phyloP scores from a whole-genome alignment of 2,888 invertebrate species.

The Oligia fasciuncula region DNA sequence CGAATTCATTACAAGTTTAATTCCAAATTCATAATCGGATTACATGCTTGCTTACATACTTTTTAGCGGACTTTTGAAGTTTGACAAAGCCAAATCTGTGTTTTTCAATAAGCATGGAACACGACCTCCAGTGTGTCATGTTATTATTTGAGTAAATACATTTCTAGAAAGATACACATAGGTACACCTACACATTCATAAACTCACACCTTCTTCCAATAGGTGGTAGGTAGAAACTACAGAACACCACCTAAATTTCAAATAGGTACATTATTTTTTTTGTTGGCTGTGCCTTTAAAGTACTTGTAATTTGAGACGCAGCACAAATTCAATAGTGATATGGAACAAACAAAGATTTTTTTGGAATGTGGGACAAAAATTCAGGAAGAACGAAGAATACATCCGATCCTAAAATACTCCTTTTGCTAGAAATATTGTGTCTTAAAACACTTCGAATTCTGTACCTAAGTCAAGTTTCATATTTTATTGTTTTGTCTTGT shows the following conservation, averaged over 20 bases:
- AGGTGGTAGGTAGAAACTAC: too few species aligned
- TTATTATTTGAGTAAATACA: neutral
- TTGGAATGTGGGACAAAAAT: too few species aligned
- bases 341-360: too few species aligned
- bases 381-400: too few species aligned
- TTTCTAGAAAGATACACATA: neutral
- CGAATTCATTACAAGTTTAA: neutral
- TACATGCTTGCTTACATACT: neutral
- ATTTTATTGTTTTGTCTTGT: constrained; percentile 1
- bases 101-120: neutral
- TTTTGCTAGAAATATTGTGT: neutral
- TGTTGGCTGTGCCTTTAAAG: too few species aligned
- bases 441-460: neutral
- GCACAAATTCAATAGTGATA: too few species aligned
- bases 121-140: neutral
- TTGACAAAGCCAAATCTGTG: neutral
- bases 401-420: neutral
- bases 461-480: neutral
- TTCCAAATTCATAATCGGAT: neutral
- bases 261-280: too few species aligned
- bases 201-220: too few species aligned
- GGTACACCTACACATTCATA: too few species aligned
- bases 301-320: too few species aligned
- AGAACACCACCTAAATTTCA: too few species aligned
- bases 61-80: neutral